Conservation (phyloP, 2,797 vertebrate genomes). For the Danio albolineatus region DNA sequence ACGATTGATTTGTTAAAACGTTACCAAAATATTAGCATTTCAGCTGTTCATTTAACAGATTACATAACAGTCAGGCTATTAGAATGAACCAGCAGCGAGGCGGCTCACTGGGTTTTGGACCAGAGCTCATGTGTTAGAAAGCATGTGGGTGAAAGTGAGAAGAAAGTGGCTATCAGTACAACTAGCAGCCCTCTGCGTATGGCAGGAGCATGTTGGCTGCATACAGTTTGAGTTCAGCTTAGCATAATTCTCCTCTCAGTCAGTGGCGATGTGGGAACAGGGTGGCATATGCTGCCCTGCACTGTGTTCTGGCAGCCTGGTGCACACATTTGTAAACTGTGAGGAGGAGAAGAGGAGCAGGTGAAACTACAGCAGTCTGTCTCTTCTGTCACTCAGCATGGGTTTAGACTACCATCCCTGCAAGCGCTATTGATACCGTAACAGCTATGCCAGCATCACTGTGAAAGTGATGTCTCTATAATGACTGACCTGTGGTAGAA, state of each 20-base stretch:
- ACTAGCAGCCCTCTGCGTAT: neutral
- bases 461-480: slow-evolving; percentile 19
- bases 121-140: neutral
- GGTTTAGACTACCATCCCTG: neutral
- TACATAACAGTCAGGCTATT: neutral
- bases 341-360: slow-evolving; percentile 50
- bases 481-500: slow-evolving; percentile 24
- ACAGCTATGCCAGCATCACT: neutral
- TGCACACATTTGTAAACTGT: slow-evolving; percentile 42
- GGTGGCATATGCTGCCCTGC: slow-evolving; percentile 52
- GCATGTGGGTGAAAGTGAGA: neutral
- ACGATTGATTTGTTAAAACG: neutral
- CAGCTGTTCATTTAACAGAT: neutral
- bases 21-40: neutral
- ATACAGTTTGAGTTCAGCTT: slow-evolving; percentile 6
- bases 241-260: slow-evolving; percentile 4
- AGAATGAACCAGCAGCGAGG: neutral
- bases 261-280: neutral
- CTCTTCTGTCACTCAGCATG: slow-evolving; percentile 30
- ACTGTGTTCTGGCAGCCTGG: slow-evolving; percentile 32
- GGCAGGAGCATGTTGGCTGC: neutral
- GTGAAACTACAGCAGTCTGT: slow-evolving; percentile 51
- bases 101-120: neutral
- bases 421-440: neutral
- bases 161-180: neutral